These are phyloP conservation scores for Argyresthia goedartella DNA, from an alignment of 2,888 invertebrate genomes.

Conservation along the genomic window DNA sequence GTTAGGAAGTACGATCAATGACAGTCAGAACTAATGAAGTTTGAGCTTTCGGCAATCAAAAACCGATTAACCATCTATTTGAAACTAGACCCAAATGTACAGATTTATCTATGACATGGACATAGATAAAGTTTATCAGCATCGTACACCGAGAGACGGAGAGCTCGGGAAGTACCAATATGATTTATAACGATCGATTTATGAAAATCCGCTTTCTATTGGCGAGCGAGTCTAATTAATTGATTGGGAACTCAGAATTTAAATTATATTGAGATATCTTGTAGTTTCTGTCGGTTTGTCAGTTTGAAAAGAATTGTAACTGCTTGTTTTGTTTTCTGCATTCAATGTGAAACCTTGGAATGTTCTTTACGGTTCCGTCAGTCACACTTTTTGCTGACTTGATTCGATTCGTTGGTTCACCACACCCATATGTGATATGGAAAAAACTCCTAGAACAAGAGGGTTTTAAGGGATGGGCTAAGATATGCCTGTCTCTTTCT, in stretches of 20 bases:
- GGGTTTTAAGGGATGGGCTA: constrained; percentile 32
- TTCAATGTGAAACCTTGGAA: no score
- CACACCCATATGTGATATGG: no score
- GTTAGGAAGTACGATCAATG: neutral
- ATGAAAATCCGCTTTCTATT: constrained; percentile 9
- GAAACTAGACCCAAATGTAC: neutral
- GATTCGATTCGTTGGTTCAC: no score
- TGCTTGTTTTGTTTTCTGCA: no score
- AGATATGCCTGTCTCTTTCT: constrained; percentile 22
- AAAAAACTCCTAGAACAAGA: constrained; percentile 15
- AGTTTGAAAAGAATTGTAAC: no score
- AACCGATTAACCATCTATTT: neutral
- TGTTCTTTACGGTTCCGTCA: no score
- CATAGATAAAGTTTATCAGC: neutral
- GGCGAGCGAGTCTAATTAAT: constrained; percentile 1
- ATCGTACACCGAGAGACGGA: neutral
- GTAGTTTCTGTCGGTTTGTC: no score
- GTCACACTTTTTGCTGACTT: no score
- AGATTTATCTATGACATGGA: neutral
- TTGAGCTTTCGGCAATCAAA: neutral
- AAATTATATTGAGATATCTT: neutral
- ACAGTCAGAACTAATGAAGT: neutral
- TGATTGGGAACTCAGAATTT: neutral
- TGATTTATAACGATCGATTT: constrained; percentile 4
- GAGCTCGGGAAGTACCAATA: neutral